These are phyloP conservation scores for Pseudorasbora parva DNA, from an alignment of 2,113 vertebrate species.

Conservation along the genomic window DNA sequence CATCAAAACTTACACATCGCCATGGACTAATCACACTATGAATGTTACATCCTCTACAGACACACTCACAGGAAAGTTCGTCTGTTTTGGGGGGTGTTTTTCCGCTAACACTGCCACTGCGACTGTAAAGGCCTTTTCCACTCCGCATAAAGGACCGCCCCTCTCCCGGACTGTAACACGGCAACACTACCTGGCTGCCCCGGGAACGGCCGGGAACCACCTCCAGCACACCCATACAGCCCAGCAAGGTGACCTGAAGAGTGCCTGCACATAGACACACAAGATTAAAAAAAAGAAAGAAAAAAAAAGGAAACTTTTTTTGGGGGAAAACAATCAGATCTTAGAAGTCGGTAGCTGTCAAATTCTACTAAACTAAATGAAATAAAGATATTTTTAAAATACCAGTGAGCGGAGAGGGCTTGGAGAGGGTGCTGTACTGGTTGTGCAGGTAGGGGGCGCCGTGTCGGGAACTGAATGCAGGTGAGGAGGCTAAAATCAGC, in stretches of 20 bases:
- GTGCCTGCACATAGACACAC: slow-evolving; percentile 72
- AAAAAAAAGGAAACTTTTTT: no score
- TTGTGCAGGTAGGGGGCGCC: slow-evolving; percentile 81
- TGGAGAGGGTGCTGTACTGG: slow-evolving; percentile 88
- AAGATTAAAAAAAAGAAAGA: not conserved
- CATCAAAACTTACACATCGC: not conserved
- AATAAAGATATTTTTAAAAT: slow-evolving; percentile 9
- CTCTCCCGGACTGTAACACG: slow-evolving; percentile 79
- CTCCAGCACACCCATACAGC: slow-evolving; percentile 83
- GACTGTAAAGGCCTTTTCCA: slow-evolving; percentile 82
- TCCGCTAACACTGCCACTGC: slow-evolving; percentile 85
- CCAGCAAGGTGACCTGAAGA: slow-evolving; percentile 85
- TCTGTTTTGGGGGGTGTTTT: slow-evolving; percentile 82
- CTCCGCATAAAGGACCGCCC: slow-evolving; percentile 83
- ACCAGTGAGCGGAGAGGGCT: slow-evolving; percentile 89
- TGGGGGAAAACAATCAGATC: not conserved
- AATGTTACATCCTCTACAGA: not conserved
- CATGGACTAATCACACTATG: not conserved
- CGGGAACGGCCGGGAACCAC: slow-evolving; percentile 80
- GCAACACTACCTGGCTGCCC: slow-evolving; percentile 69
- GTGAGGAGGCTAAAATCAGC: slow-evolving; percentile 79
- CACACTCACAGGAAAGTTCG: slow-evolving; percentile 74
- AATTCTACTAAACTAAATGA: not conserved
- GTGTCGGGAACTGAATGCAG: slow-evolving; percentile 81
- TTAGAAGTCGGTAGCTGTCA: not conserved